Percentiles rank a stretch among this genome's conserved stretches.
Evolutionary conservation across 2,888 invertebrate genomes (phyloP).

Genomic region (Bimastos eiseni): DNA sequence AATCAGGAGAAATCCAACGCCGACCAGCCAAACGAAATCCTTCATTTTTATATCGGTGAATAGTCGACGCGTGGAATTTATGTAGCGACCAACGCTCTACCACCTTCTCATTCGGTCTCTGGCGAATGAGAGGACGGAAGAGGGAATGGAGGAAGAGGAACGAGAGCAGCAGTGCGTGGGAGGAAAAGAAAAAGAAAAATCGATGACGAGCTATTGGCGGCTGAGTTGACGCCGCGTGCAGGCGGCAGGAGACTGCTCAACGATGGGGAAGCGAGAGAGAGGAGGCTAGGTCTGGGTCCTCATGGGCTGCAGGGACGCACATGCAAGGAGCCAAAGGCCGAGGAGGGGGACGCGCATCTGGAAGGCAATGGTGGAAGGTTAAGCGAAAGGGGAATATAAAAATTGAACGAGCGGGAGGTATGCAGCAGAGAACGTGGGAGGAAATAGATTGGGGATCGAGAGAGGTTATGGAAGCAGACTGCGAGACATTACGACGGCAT

Average conservation of each 20-base stretch:
- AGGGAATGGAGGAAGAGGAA: not conserved
- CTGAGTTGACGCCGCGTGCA: not conserved
- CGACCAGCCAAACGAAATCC: not conserved
- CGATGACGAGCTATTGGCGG: not conserved
- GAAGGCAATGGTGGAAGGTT: not conserved
- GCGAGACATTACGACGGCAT: too few relatives aligned
- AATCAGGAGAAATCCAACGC: not conserved
- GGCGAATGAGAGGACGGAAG: not conserved
- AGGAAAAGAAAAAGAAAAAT: conserved; percentile 13
- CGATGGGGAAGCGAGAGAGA: not conserved
- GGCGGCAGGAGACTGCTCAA: not conserved
- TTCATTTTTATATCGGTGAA: not conserved
- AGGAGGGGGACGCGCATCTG: too few relatives aligned
- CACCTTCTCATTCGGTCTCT: too few relatives aligned
- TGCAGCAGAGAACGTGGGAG: not conserved
- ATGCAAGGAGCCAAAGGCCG: not conserved
- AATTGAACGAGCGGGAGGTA: not conserved
- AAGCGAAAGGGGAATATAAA: not conserved
- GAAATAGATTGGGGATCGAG: not conserved
- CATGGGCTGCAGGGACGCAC: not conserved
- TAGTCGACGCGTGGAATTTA: not conserved
- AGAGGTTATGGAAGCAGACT: too few relatives aligned
- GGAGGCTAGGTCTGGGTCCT: not conserved
- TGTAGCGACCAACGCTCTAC: not conserved
- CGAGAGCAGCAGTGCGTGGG: not conserved